phyloP scores from a whole-genome alignment of 2,113 vertebrate species.

The Apaloderma vittatum region DNA sequence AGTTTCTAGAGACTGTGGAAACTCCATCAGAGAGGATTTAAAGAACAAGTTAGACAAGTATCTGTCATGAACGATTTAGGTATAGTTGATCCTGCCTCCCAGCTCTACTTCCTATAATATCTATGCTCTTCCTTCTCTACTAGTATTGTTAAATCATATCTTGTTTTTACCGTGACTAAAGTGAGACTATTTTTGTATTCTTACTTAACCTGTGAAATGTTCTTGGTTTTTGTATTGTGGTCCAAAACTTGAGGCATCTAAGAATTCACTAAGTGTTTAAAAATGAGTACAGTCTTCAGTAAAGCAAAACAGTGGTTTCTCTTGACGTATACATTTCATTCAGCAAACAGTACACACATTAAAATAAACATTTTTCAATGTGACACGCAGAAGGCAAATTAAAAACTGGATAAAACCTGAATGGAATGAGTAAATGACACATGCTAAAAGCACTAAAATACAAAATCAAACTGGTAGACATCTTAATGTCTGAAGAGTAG shows the following conservation, averaged over 20 bases:
- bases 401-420: background rate
- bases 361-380: background rate
- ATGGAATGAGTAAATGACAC: background rate
- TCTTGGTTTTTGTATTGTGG: background rate
- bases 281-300: background rate
- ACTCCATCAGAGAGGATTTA: background rate
- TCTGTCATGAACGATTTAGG: constrained; percentile 43
- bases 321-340: background rate
- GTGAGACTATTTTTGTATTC: background rate
- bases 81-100: constrained; percentile 12
- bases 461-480: background rate
- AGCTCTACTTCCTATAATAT: constrained; percentile 1
- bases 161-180: background rate
- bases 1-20: background rate
- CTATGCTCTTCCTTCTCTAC: background rate
- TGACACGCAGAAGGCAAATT: background rate
- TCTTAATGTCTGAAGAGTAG: background rate
- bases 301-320: background rate
- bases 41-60: constrained; percentile 48
- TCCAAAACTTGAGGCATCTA: background rate
- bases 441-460: background rate
- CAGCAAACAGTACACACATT: background rate
- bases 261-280: background rate
- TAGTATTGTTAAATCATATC: background rate
- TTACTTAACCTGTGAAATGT: background rate